Percentiles rank a stretch among this genome's conserved stretches.
Conservation (phyloP, 2,113 vertebrate species). For the Microtus montanus region DNA sequence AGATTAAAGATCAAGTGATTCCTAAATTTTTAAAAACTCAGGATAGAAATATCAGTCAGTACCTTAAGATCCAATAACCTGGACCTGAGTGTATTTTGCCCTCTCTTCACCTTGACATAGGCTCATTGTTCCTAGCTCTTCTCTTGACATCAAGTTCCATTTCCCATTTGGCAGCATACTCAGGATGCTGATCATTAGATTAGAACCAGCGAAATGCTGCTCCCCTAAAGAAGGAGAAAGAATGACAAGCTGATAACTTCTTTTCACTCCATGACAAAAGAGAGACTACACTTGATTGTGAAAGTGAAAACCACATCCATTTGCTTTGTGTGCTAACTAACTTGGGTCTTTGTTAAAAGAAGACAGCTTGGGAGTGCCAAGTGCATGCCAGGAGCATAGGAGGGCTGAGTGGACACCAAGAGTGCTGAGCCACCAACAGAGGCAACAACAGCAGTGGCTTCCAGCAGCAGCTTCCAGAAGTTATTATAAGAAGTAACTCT, state of each 20-base stretch:
- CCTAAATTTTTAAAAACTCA: not conserved
- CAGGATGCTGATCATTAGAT: not conserved
- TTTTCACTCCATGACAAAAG: not conserved
- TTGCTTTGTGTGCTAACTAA: conserved; percentile 15
- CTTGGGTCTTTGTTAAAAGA: conserved; percentile 6
- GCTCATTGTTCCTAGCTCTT: not conserved
- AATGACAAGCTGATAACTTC: conserved; percentile 21
- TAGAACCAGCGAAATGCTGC: not conserved
- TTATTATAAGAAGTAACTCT: too few relatives aligned
- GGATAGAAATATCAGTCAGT: not conserved
- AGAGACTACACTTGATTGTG: not conserved
- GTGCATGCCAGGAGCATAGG: too few relatives aligned
- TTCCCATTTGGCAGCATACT: not conserved
- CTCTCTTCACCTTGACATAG: too few relatives aligned
- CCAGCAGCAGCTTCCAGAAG: too few relatives aligned
- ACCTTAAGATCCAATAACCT: not conserved
- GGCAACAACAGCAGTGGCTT: too few relatives aligned
- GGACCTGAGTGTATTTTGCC: not conserved
- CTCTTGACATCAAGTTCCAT: not conserved
- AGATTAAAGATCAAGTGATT: not conserved
- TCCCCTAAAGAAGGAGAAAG: not conserved
- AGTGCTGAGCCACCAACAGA: too few relatives aligned
- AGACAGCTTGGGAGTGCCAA: not conserved
- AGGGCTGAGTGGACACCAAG: too few relatives aligned
- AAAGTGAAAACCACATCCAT: not conserved